Evolutionary conservation across 1,140 invertebrate species (phyloP).

Genomic region (Lysiphlebus fabarum): DNA sequence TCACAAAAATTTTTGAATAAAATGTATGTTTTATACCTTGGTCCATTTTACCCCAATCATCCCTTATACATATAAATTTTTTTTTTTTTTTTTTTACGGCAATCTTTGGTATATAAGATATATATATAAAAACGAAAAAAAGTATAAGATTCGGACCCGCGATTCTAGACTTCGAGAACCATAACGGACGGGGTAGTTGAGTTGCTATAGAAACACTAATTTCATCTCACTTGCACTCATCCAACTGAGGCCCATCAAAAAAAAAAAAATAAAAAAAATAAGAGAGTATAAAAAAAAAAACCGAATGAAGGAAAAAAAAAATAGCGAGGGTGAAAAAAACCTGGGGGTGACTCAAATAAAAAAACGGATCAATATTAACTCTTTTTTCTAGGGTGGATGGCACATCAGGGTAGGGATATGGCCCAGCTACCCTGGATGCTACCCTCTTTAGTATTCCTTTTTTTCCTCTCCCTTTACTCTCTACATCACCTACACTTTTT

Average conservation of each 20-base stretch:
- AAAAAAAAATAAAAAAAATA: conserved; percentile 14
- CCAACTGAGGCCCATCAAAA: conserved; percentile 4
- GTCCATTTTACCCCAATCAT: no score
- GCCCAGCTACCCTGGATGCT: conserved; percentile 17
- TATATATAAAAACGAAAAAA: not conserved
- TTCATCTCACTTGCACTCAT: conserved; percentile 44
- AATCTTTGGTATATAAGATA: conserved; percentile 6
- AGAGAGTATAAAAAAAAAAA: conserved; percentile 7
- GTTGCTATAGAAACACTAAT: conserved; percentile 56
- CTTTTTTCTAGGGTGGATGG: conserved; percentile 54
- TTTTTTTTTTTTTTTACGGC: conserved; percentile 6
- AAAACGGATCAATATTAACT: conserved; percentile 57
- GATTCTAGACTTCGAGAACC: conserved; percentile 25
- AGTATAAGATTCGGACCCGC: conserved; percentile 12
- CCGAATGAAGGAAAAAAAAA: conserved; percentile 47
- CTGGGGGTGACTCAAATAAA: conserved; percentile 56
- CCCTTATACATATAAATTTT: not conserved
- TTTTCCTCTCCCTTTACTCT: conserved; percentile 18
- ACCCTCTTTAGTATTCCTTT: conserved; percentile 26
- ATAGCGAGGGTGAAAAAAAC: conserved; percentile 54
- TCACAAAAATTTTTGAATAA: no score
- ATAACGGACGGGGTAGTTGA: conserved; percentile 41
- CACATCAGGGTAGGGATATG: conserved; percentile 40
- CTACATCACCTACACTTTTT: not conserved
- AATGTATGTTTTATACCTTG: no score